A percentile compares a stretch with the other conserved stretches of the same genome.
phyloP scores from a whole-genome alignment of 1,140 invertebrate genomes.

The Protaetia brevitarsis region DNA sequence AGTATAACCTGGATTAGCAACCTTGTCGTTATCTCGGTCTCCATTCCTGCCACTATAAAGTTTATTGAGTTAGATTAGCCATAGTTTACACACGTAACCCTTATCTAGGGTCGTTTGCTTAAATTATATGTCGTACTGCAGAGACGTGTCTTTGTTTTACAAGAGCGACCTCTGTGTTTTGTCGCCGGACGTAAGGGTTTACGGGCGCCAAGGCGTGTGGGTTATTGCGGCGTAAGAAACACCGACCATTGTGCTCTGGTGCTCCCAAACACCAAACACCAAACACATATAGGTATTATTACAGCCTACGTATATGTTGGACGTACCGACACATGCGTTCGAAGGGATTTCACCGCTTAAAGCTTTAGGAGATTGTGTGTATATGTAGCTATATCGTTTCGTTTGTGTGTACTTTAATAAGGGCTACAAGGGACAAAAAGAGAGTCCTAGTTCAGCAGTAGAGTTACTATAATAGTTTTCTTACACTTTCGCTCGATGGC shows the following conservation, averaged over 20 bases:
- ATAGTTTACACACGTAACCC: constrained; percentile 49
- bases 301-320: too few species aligned
- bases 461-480: background rate
- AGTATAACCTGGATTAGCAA: constrained; percentile 44
- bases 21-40: constrained; percentile 48
- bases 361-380: constrained; percentile 13
- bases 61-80: constrained; percentile 51
- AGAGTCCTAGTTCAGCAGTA: background rate
- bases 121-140: constrained; percentile 38
- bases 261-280: too few species aligned
- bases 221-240: constrained; percentile 13
- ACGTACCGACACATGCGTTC: background rate
- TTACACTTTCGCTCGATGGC: background rate
- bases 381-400: too few species aligned
- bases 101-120: constrained; percentile 47
- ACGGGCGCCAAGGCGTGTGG: constrained; percentile 4
- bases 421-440: background rate
- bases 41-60: constrained; percentile 51
- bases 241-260: constrained; percentile 9
- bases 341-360: background rate
- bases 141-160: constrained; percentile 42
- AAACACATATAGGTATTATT: background rate
- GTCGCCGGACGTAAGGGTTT: constrained; percentile 26
- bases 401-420: constrained; percentile 10
- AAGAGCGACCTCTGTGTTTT: constrained; percentile 35